Evolutionary conservation across 2,888 invertebrate species (phyloP), one percentile per base, ranked within the genome.

Genomic region (Cephus spinipes): DNA sequence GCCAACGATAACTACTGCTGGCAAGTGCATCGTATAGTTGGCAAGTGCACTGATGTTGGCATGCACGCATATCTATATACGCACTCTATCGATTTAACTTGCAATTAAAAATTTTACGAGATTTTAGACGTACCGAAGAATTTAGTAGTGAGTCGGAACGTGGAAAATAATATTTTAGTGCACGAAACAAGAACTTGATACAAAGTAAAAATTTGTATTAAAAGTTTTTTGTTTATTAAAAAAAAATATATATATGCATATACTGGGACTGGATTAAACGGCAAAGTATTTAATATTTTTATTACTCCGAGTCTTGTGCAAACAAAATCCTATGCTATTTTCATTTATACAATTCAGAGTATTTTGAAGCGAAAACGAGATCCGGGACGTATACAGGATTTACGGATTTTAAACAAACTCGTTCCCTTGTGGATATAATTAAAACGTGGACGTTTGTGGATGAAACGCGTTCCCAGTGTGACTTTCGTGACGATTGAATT

Each of bases 1-100:
- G 81, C 83, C 82, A 23, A 86, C 86, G 87, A 86, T 87, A 87
- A 87, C 86, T 83, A 83, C 84, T 80, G 81, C 87, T 87, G 87
- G 87, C 88, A 87, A 87, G 83, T 87, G 82, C 85, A 82, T 80
- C 81, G 85, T 83, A 83, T 83, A 81, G 77, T 73, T 75, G 76
- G 78, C 79, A 55, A 55, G 55, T 23, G 55, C 55, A 23, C 23
- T 55, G 55, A 55, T 6, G 55, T 2, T 9, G 9, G 23, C 55
- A 23, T 6, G 55, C 55, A 55, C 15, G 9, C 2, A 55, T 23
- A 23, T 55, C 55, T 55, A 55, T 9, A 55, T 23, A 35, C 35
- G 55, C 23, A 55, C 23, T 55, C 9, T 23, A 9, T 23, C 55
- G 55, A 23, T 23, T 55, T 55, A 9, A 23, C 23, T 9, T 55